These are phyloP conservation scores for Serranus cabrilla DNA, from an alignment of 2,797 vertebrate species.

Conservation along the genomic window DNA sequence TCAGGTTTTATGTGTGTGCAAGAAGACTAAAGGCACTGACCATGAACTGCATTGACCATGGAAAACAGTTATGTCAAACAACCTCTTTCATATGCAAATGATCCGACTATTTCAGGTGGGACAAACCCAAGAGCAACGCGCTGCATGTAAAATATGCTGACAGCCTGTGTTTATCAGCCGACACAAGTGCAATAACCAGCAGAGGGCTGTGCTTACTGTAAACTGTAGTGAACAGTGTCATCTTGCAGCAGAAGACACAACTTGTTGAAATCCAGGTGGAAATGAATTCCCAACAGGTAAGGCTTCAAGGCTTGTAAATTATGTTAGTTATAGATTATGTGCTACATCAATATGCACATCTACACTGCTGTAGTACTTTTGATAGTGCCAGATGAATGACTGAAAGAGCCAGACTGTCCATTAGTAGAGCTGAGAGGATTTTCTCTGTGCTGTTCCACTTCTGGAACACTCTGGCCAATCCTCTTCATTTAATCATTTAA, in stretches of 20 bases:
- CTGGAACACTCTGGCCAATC: conserved; percentile 22
- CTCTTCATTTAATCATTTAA: conserved; percentile 13
- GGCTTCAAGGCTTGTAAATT: no score
- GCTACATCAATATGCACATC: neutral
- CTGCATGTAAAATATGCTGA: conserved; percentile 18
- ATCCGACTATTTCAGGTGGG: neutral
- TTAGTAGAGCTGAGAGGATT: conserved; percentile 39
- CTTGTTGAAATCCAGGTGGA: neutral
- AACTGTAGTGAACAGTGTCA: conserved; percentile 16
- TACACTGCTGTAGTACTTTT: neutral
- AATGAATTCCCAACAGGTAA: neutral
- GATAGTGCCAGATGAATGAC: neutral
- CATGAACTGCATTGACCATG: neutral
- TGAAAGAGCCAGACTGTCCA: conserved; percentile 19
- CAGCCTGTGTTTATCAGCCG: conserved; percentile 28
- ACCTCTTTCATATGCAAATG: conserved; percentile 1
- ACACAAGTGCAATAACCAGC: conserved; percentile 14
- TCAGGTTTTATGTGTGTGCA: neutral
- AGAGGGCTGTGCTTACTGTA: conserved; percentile 42
- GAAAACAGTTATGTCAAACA: conserved; percentile 1
- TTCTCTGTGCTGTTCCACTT: conserved; percentile 39
- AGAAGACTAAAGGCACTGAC: neutral
- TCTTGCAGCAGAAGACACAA: conserved; percentile 1
- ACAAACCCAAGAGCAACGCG: conserved; percentile 9
- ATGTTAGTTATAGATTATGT: neutral